These are phyloP conservation scores for Aethes cnicana DNA, from an alignment of 2,888 invertebrate species.

Conservation along the genomic window DNA sequence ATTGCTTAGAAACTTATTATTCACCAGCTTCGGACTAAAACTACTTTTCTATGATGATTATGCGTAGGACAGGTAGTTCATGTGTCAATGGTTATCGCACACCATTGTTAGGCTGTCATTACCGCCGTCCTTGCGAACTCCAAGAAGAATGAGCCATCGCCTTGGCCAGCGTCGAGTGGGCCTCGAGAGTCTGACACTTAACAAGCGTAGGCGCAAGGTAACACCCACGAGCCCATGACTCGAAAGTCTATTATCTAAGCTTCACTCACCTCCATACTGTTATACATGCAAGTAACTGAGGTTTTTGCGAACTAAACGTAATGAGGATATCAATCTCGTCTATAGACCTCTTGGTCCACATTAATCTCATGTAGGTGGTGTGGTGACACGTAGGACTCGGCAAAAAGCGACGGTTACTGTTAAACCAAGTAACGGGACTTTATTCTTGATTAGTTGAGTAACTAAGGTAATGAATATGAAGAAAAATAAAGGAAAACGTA, in stretches of 20 bases:
- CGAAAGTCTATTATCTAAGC: slow-evolving; percentile 55
- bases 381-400: slow-evolving; percentile 4
- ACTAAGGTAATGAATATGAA: too few species aligned
- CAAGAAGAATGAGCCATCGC: not conserved
- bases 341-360: slow-evolving; percentile 23
- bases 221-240: slow-evolving; percentile 54
- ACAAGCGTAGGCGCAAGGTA: slow-evolving; percentile 57
- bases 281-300: slow-evolving; percentile 35
- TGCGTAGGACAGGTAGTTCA: too few species aligned
- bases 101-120: not conserved
- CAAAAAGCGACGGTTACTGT: too few species aligned
- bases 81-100: not conserved
- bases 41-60: too few species aligned
- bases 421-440: too few species aligned
- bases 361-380: slow-evolving; percentile 23
- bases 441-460: too few species aligned
- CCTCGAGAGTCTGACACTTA: slow-evolving; percentile 47
- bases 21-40: too few species aligned
- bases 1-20: too few species aligned
- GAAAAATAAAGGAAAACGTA: too few species aligned
- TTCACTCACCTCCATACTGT: slow-evolving; percentile 47
- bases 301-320: slow-evolving; percentile 13
- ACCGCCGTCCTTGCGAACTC: slow-evolving; percentile 10
- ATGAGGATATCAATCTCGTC: slow-evolving; percentile 6
- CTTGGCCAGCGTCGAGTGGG: slow-evolving; percentile 9